Conservation (phyloP, 2,113 vertebrate species). For the Otocyon megalotis region DNA sequence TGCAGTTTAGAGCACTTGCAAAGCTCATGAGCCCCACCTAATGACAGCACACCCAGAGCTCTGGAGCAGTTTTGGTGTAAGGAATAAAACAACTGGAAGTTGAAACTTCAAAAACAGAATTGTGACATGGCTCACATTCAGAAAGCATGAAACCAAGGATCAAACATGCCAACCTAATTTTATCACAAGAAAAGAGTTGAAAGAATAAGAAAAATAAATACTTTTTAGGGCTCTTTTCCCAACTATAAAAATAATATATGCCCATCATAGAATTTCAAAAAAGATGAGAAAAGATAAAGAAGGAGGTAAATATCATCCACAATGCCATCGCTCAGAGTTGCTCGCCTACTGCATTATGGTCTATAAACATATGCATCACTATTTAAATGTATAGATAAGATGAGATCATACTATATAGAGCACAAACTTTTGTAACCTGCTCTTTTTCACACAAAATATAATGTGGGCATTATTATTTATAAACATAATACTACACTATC, state of each 20-base stretch:
- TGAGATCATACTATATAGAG: neutral
- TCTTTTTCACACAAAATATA: neutral
- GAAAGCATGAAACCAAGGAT: neutral
- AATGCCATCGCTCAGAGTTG: neutral
- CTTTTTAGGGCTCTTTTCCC: neutral
- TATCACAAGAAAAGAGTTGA: neutral
- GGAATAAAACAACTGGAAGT: neutral
- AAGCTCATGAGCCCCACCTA: conserved; percentile 35
- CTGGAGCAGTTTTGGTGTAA: neutral
- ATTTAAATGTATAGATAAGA: neutral
- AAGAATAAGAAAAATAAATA: neutral
- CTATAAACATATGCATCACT: neutral
- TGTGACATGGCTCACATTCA: neutral
- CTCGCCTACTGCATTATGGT: neutral
- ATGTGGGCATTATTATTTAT: neutral
- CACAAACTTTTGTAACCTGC: neutral
- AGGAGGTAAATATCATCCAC: conserved; percentile 7
- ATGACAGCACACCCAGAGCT: neutral
- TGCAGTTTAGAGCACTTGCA: neutral
- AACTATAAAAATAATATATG: conserved; percentile 37
- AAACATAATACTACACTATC: neutral
- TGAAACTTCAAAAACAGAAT: neutral
- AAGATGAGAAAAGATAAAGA: neutral
- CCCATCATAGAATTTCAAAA: conserved; percentile 17
- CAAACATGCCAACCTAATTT: neutral